These are phyloP conservation scores for Cheilosia variabilis DNA, from an alignment of 2,888 invertebrate genomes.

Conservation along the genomic window DNA sequence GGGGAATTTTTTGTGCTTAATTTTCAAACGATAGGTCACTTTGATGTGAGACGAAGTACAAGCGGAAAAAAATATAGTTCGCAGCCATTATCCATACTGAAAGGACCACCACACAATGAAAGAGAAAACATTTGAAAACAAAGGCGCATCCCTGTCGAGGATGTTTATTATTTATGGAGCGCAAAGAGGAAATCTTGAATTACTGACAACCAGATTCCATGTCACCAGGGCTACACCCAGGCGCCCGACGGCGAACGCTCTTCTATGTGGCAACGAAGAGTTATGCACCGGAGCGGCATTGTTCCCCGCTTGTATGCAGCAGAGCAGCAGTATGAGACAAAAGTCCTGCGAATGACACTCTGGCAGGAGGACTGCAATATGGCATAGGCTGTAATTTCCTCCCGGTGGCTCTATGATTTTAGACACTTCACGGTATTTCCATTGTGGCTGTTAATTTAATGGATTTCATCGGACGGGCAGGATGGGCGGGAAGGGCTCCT, in stretches of 20 bases:
- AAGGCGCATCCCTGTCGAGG: conserved; percentile 64
- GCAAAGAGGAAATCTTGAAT: conserved; percentile 70
- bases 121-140: conserved; percentile 55
- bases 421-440: conserved; percentile 52
- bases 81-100: conserved; percentile 1
- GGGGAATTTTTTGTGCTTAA: no score
- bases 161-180: conserved; percentile 73
- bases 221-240: conserved; percentile 46
- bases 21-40: conserved; percentile 26
- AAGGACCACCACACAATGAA: conserved; percentile 19
- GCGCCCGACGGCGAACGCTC: conserved; percentile 28
- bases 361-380: conserved; percentile 5
- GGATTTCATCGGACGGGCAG: conserved; percentile 51
- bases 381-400: conserved; percentile 20
- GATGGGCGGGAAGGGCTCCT: conserved; percentile 3
- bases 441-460: conserved; percentile 74
- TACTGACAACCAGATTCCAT: conserved; percentile 64
- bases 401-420: conserved; percentile 13
- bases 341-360: conserved; percentile 54
- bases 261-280: conserved; percentile 41
- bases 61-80: neutral
- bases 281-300: conserved; percentile 52
- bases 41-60: conserved; percentile 15
- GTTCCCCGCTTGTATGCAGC: conserved; percentile 37
- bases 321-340: conserved; percentile 27